A percentile compares a stretch with the other conserved stretches of the same genome.
Conservation (phyloP, 2,113 vertebrate genomes). For the Eurypyga helias region DNA sequence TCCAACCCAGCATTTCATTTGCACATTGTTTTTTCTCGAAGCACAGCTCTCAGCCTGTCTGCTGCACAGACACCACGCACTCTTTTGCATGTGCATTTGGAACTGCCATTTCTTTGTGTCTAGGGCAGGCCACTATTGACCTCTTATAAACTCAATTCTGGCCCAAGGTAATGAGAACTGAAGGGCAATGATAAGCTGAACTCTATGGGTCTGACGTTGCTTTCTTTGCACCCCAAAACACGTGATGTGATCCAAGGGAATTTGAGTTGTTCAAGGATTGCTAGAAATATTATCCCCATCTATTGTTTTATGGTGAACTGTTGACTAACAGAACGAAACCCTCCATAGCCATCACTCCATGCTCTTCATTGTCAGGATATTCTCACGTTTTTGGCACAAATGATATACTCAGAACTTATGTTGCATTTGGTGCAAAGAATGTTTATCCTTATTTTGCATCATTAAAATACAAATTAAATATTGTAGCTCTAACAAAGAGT, state of each 20-base stretch:
- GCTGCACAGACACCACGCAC: conserved; percentile 45
- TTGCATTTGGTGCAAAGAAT: conserved; percentile 66
- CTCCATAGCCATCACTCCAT: conserved; percentile 71
- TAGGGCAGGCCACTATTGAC: conserved; percentile 15
- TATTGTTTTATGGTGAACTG: conserved; percentile 14
- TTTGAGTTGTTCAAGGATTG: not conserved
- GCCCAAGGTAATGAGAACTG: conserved; percentile 6
- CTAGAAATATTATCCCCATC: not conserved
- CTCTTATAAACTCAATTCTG: conserved; percentile 13
- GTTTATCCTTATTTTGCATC: conserved; percentile 8
- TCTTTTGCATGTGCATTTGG: conserved; percentile 75
- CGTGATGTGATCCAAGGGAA: not conserved
- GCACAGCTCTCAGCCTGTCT: conserved; percentile 63
- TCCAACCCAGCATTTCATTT: conserved; percentile 66
- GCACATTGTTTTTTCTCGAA: conserved; percentile 64
- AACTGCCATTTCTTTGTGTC: conserved; percentile 43
- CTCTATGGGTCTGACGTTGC: conserved; percentile 13
- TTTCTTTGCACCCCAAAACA: conserved; percentile 16
- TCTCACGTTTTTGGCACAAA: conserved; percentile 79
- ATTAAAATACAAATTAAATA: conserved; percentile 50
- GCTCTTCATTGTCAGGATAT: conserved; percentile 74
- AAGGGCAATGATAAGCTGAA: conserved; percentile 32
- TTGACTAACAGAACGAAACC: conserved; percentile 17
- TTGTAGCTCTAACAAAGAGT: conserved; percentile 19
- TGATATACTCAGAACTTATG: conserved; percentile 59